phyloP scores from a whole-genome alignment of 2,888 invertebrate genomes.

The Eurytoma adleriae region DNA sequence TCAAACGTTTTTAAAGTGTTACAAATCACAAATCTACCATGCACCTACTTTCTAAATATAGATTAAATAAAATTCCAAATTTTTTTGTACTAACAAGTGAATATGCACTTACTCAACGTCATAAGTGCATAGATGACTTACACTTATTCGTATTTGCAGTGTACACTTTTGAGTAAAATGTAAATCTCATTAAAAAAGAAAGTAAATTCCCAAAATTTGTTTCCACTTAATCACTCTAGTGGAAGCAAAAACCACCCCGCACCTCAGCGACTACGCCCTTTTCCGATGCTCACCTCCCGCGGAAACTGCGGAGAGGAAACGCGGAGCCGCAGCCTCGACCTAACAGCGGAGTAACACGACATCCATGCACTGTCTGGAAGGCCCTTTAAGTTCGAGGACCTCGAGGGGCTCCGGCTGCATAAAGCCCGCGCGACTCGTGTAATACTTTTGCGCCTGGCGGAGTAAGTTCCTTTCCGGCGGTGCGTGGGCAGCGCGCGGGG shows the following conservation, averaged over 20 bases:
- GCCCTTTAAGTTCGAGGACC: constrained; percentile 54
- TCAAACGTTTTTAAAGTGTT: too few species aligned
- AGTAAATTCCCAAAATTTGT: too few species aligned
- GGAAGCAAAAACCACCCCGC: not conserved
- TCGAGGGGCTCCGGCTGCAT: not conserved
- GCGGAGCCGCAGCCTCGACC: not conserved
- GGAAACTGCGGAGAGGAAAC: not conserved
- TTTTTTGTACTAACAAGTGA: too few species aligned
- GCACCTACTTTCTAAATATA: too few species aligned
- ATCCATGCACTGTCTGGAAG: constrained; percentile 33
- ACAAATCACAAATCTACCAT: too few species aligned
- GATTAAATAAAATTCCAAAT: too few species aligned
- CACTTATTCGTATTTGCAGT: too few species aligned
- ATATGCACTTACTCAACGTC: too few species aligned
- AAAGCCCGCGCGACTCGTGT: constrained; percentile 26
- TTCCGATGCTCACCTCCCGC: not conserved
- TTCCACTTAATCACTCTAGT: too few species aligned
- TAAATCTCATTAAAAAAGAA: too few species aligned
- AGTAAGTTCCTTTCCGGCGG: constrained; percentile 39
- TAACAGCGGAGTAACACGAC: constrained; percentile 29
- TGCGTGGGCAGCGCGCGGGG: constrained; percentile 35
- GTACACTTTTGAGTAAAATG: too few species aligned
- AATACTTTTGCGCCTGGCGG: constrained; percentile 23
- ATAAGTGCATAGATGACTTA: too few species aligned
- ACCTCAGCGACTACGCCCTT: not conserved